Base-by-base conservation (phyloP, 92 coral and sea anemone genomes). In the Chrysogorgia sp. region DNA sequence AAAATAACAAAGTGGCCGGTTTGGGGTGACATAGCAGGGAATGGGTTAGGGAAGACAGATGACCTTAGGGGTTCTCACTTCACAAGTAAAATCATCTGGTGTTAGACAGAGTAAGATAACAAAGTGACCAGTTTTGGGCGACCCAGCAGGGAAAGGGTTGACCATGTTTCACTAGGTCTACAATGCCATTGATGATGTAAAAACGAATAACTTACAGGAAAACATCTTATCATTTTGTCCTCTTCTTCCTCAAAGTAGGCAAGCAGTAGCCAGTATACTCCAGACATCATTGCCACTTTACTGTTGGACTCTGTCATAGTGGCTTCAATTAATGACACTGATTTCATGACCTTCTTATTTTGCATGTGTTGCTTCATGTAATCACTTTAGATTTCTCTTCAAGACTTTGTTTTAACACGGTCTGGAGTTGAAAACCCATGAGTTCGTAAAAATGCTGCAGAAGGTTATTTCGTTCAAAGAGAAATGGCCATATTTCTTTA, bases 401-500 rank as follows among this genome's bases (percentile, higher is more conserved):
- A 52, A 71, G 77, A 48, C 77, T 71, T 0, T 22, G 40, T 48
- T 48, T 17, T 34, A 71, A 52, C 12, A 71, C 24, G 1, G 0
- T 57, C 41, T 48, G 21, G 40, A 70, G 60, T 2, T 47, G 41
- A 56, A 70, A 70, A 2, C 77, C 77, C 77, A 70, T 70, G 1
- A 47, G 45, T 55, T 70, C 24, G 7, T 50, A 22, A 21, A 70
- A 70, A 21, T 70, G 63, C 10, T 28, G 76, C 43, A 61, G 61
- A 50, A 77, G 21, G 21, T 5, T n/a, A n/a, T n/a, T n/a, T n/a
- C n/a, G n/a, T n/a, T n/a, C n/a, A n/a, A n/a, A n/a, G n/a, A n/a
- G n/a, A n/a, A n/a, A n/a, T n/a, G n/a, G n/a, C n/a, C n/a, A n/a
- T 41, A 15, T 77, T 10, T 63, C 62, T 79, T 79, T 64, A 32